phyloP scores from a whole-genome alignment of 1,140 invertebrate genomes.

The Paralvinella palmiformis region DNA sequence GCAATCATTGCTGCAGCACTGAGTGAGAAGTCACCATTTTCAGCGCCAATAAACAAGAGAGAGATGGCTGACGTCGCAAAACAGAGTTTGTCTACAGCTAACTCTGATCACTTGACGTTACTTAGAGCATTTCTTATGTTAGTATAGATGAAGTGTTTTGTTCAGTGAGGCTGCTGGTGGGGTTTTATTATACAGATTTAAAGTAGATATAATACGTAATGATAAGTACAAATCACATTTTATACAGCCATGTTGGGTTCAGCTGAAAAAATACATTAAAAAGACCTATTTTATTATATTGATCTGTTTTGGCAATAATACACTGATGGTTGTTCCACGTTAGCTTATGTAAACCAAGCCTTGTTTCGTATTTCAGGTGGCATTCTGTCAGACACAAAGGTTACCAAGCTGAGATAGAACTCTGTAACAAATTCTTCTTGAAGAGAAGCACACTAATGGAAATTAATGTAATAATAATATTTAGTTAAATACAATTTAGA shows the following conservation, averaged over 20 bases:
- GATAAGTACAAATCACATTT: too few species aligned
- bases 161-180: too few species aligned
- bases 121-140: constrained; percentile 41
- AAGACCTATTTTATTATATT: too few species aligned
- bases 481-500: too few species aligned
- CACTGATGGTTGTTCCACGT: too few species aligned
- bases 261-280: too few species aligned
- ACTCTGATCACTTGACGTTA: constrained; percentile 41
- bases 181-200: too few species aligned
- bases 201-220: too few species aligned
- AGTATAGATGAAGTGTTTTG: constrained; percentile 2
- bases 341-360: too few species aligned
- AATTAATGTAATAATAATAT: constrained; percentile 32
- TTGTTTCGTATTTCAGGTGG: too few species aligned
- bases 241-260: constrained; percentile 1
- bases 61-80: constrained; percentile 36
- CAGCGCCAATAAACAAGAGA: constrained; percentile 35
- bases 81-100: constrained; percentile 27
- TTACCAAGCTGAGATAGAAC: constrained; percentile 30
- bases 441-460: constrained; percentile 39
- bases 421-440: constrained; percentile 36
- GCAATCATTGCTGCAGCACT: constrained; percentile 44
- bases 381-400: constrained; percentile 25
- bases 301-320: too few species aligned
- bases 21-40: constrained; percentile 45